A percentile compares a stretch with the other conserved stretches of the same genome.
These are phyloP conservation scores for Sturnus vulgaris DNA, from an alignment of 2,113 vertebrate species.

Conservation along the genomic window DNA sequence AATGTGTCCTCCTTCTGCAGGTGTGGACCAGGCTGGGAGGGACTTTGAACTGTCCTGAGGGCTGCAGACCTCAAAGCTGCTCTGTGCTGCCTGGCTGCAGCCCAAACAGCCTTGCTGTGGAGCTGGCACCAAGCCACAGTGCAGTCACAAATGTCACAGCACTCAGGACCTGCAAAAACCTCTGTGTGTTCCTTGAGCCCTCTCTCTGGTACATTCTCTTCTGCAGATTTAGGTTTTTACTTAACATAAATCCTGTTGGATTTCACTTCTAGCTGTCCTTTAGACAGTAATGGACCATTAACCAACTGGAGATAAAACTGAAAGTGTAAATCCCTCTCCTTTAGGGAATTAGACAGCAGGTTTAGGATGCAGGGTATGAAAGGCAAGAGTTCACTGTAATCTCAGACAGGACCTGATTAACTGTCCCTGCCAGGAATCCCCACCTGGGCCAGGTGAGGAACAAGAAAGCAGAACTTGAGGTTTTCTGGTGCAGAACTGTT, in stretches of 20 bases:
- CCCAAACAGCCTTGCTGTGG: neutral
- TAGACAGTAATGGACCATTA: conserved; percentile 58
- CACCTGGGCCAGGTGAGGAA: neutral
- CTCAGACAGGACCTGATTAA: neutral
- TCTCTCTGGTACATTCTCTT: neutral
- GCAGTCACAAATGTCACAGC: neutral
- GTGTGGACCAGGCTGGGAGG: neutral
- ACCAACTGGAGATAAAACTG: conserved; percentile 37
- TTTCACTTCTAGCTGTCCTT: conserved; percentile 42
- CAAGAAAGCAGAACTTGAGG: neutral
- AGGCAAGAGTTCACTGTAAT: neutral
- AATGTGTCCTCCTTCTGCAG: neutral
- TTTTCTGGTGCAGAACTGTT: neutral
- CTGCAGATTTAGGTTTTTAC: neutral
- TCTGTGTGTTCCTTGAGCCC: neutral
- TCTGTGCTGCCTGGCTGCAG: neutral
- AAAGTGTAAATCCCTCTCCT: conserved; percentile 41
- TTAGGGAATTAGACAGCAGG: conserved; percentile 26
- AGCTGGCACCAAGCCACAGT: neutral
- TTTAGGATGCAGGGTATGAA: conserved; percentile 43
- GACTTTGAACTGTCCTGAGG: neutral
- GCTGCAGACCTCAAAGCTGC: neutral
- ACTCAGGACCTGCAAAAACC: neutral
- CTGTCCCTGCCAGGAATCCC: neutral
- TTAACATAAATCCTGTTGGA: neutral